These are phyloP conservation scores for Planococcus citri DNA, from an alignment of 1,140 invertebrate species.

Conservation along the genomic window DNA sequence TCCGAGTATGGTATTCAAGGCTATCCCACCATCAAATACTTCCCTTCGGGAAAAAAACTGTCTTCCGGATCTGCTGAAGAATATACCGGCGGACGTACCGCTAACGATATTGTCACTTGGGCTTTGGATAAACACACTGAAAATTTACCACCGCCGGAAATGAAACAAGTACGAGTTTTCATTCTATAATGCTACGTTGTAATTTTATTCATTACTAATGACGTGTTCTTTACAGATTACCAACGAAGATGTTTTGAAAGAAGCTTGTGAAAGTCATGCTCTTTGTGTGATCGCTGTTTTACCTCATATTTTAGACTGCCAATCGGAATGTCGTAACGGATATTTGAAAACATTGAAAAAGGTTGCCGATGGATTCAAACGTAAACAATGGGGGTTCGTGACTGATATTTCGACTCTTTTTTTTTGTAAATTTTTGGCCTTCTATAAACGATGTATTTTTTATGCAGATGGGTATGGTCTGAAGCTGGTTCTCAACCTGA, in stretches of 20 bases:
- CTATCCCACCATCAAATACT: conserved; percentile 96
- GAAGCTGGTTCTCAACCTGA: conserved; percentile 75
- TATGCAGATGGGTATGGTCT: conserved; percentile 79
- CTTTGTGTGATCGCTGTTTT: conserved; percentile 88
- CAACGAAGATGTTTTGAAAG: conserved; percentile 49
- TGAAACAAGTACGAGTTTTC: conserved; percentile 48
- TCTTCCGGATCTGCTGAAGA: conserved; percentile 51
- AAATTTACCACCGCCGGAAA: conserved; percentile 78
- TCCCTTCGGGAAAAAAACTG: conserved; percentile 68
- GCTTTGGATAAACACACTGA: conserved; percentile 74
- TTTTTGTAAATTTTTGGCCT: conserved; percentile 20
- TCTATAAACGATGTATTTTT: conserved; percentile 25
- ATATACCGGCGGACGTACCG: conserved; percentile 81
- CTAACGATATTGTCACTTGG: conserved; percentile 82
- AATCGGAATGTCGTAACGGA: conserved; percentile 80
- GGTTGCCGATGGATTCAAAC: conserved; percentile 86
- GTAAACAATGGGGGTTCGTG: conserved; percentile 82
- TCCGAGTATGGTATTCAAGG: conserved; percentile 69
- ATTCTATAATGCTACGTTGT: neutral
- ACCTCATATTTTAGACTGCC: conserved; percentile 95
- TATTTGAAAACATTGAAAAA: conserved; percentile 65
- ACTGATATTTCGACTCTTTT: conserved; percentile 9
- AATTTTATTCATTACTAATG: neutral
- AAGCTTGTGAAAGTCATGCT: conserved; percentile 68
- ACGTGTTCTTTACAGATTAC: conserved; percentile 36